phyloP scores from a whole-genome alignment of 1,140 invertebrate genomes.

The Drosophila sechellia region DNA sequence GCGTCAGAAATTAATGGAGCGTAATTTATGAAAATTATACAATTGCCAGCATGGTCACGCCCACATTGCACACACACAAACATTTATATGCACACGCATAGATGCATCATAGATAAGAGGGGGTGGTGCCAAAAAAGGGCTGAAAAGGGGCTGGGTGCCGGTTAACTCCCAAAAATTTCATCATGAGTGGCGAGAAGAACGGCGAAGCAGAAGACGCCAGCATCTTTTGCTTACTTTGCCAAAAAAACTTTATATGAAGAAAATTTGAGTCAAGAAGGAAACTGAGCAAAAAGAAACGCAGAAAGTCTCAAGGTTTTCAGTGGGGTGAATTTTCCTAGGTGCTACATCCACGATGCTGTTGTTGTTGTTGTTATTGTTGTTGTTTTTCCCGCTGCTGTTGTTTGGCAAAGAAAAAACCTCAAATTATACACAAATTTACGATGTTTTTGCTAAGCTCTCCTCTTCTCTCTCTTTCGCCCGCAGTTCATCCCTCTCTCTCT shows the following conservation, averaged over 20 bases:
- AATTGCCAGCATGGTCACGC: conserved; percentile 55
- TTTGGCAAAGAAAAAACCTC: conserved; percentile 58
- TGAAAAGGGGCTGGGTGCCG: neutral
- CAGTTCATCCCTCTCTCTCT: neutral
- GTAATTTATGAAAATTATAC: conserved; percentile 67
- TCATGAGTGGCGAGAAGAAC: conserved; percentile 5
- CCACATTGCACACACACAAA: conserved; percentile 31
- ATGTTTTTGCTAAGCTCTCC: conserved; percentile 51
- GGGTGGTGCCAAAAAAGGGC: neutral
- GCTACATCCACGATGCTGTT: neutral
- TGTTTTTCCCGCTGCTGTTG: conserved; percentile 29
- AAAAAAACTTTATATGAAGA: conserved; percentile 64
- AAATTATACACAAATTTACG: conserved; percentile 66
- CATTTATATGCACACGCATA: neutral
- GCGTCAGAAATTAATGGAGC: conserved; percentile 58
- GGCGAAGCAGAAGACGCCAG: conserved; percentile 17
- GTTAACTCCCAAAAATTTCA: conserved; percentile 44
- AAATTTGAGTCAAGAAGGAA: conserved; percentile 41
- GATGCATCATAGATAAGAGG: conserved; percentile 18
- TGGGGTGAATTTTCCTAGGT: conserved; percentile 10
- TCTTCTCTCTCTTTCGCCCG: neutral
- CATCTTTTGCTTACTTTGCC: conserved; percentile 62
- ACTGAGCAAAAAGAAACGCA: neutral
- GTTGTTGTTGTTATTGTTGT: conserved; percentile 4
- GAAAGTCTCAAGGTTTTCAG: neutral